A percentile compares a stretch with the other conserved stretches of the same genome.
Evolutionary conservation across 1,140 invertebrate genomes (phyloP).

Genomic region (Neomicropteryx cornuta): DNA sequence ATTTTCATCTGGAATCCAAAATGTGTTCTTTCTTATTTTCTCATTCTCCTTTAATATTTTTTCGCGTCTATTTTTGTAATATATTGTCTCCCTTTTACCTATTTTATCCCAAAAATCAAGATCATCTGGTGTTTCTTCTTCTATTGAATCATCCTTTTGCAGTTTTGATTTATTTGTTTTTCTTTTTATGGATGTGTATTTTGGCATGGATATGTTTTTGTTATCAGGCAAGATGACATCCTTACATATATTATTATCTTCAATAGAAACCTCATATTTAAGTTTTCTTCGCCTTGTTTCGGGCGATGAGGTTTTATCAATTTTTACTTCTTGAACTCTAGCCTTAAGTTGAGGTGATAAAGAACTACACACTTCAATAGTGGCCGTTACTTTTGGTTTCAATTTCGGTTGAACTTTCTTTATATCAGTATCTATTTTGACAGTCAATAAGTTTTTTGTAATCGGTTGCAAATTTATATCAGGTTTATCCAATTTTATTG

Average conservation of each 20-base stretch:
- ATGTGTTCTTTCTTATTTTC: constrained; percentile 24
- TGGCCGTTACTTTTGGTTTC: constrained; percentile 40
- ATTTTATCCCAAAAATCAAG: constrained; percentile 43
- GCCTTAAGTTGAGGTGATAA: constrained; percentile 35
- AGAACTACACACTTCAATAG: constrained; percentile 34
- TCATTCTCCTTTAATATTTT: constrained; percentile 27
- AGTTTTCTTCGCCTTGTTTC: no score
- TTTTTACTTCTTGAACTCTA: constrained; percentile 39
- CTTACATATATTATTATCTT: no score
- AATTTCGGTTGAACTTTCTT: constrained; percentile 28
- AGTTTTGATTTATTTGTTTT: constrained; percentile 9
- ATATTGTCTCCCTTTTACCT: constrained; percentile 41
- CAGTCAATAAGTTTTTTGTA: constrained; percentile 23
- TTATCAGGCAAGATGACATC: no score
- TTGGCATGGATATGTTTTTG: background rate
- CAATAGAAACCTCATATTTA: no score
- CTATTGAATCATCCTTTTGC: constrained; percentile 6
- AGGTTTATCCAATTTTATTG: constrained; percentile 17
- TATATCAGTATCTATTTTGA: no score
- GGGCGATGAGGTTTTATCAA: constrained; percentile 26
- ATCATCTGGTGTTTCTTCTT: constrained; percentile 21
- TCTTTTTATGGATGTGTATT: constrained; percentile 7
- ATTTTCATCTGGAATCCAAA: constrained; percentile 30
- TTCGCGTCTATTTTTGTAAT: constrained; percentile 36
- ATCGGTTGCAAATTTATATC: constrained; percentile 18